Conservation (phyloP, 2,797 vertebrate genomes). For the Betta splendens region DNA sequence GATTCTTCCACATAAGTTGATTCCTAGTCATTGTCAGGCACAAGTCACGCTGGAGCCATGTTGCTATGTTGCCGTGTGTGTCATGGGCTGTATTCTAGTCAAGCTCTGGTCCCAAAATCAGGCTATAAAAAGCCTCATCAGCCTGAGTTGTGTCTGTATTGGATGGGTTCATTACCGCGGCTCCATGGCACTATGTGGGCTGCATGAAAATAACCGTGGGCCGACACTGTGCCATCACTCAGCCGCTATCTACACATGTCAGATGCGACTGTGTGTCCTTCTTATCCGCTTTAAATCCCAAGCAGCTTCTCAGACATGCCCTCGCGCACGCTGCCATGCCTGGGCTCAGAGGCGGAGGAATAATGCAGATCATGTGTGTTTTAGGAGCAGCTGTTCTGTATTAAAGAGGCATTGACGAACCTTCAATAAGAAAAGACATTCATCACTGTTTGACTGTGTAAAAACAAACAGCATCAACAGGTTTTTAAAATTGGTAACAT, state of each 20-base stretch:
- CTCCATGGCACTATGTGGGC: slow-evolving; percentile 9
- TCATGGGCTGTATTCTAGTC: background rate
- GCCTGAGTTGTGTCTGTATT: slow-evolving; percentile 3
- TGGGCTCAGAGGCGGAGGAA: slow-evolving; percentile 34
- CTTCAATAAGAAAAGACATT: slow-evolving; percentile 28
- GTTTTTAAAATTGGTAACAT: slow-evolving; percentile 10
- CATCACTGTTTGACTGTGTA: slow-evolving; percentile 1
- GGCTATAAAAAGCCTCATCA: slow-evolving; percentile 3
- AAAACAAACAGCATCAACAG: slow-evolving; percentile 1
- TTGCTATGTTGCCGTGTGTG: background rate
- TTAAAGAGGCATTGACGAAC: slow-evolving; percentile 26
- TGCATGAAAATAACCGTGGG: slow-evolving; percentile 19
- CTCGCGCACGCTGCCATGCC: slow-evolving; percentile 32
- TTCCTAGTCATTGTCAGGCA: background rate
- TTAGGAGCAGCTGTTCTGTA: slow-evolving; percentile 51
- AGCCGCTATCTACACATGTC: slow-evolving; percentile 21
- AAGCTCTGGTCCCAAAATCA: background rate
- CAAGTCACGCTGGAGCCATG: background rate
- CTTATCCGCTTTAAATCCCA: slow-evolving; percentile 43
- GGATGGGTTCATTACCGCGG: slow-evolving; percentile 15
- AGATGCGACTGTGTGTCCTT: slow-evolving; percentile 26
- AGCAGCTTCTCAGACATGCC: slow-evolving; percentile 48
- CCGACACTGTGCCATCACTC: slow-evolving; percentile 12
- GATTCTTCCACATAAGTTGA: slow-evolving; percentile 12
- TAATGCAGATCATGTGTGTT: slow-evolving; percentile 43